Evolutionary conservation across 2,888 invertebrate genomes (phyloP), one percentile per base, ranked within the genome.

Genomic region (Acleris emargana): DNA sequence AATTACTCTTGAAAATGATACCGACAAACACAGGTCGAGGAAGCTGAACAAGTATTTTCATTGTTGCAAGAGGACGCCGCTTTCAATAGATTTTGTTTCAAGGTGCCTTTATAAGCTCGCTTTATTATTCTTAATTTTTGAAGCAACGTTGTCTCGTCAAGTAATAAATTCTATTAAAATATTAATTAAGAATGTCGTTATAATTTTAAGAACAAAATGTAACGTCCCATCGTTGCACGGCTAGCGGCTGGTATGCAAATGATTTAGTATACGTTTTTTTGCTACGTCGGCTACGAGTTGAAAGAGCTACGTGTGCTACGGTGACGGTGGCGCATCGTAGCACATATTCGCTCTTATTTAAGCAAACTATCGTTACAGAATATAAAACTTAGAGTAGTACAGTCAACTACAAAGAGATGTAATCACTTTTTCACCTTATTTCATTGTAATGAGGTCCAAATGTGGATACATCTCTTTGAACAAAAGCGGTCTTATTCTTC

Each of bases 51-150:
- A 71, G 64, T 70, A 70, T 71, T 69, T 68, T 71, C 64, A 73
- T 72, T 71, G 67, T 71, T 62, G 54, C 71, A 73, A 74, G 73
- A 69, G 71, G 73, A 73, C 68, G 68, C 69, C 66, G 73, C 72
- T 69, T 71, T 72, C 74, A 64, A 75, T 64, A 70, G 71, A 68
- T 67, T 73, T 72, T 73, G 13, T 13, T 69, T 69, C 68, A 63
- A 70, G 18, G 25, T 72, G 70, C 73, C 73, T 74, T 73, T 72
- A 73, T 74, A 62, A 72, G 74, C 73, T 73, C 72, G 68, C 75
- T 76, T 75, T 74, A 77, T 73, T 76, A 77, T 73, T 76, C 45
- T 73, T 72, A 49, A 77, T 71, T 71, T 71, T 67, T 66, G 57
- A 62, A 73, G 68, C 68, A 74, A 73, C 73, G 72, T 75, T 76